Evolutionary conservation across 1,140 invertebrate genomes (phyloP).

Genomic region (Alviniconcha marisindica): DNA sequence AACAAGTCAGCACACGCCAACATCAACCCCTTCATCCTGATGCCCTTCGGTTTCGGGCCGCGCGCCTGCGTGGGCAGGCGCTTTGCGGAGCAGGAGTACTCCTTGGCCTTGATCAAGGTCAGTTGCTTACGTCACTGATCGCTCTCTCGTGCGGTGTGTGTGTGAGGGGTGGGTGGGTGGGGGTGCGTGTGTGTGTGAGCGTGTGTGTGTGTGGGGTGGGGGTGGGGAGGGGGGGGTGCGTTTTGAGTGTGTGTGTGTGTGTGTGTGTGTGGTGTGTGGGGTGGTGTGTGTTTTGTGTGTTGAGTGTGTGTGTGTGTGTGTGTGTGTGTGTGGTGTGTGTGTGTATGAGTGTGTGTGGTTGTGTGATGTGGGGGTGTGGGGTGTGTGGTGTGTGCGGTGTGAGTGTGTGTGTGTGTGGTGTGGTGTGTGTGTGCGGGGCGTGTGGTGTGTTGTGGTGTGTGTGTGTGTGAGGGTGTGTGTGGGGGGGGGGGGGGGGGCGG

Average conservation of each 20-base stretch:
- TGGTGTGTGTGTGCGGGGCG: no score
- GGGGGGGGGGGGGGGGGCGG: no score
- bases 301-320: neutral
- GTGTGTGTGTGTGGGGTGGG: constrained; percentile 18
- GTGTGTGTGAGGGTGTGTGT: no score
- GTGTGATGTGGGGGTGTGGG: no score
- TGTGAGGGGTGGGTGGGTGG: neutral
- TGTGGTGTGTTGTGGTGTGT: no score
- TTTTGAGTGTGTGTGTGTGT: constrained; percentile 25
- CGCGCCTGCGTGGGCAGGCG: constrained; percentile 91
- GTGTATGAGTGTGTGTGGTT: neutral
- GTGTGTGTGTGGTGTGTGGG: neutral
- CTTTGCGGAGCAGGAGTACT: constrained; percentile 92
- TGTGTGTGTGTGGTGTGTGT: neutral
- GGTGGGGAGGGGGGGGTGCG: no score
- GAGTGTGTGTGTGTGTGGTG: no score
- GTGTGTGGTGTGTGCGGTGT: no score
- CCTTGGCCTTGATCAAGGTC: constrained; percentile 87
- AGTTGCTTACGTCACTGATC: constrained; percentile 50
- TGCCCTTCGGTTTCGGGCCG: constrained; percentile 94
- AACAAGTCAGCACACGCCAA: constrained; percentile 74
- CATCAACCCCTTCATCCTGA: constrained; percentile 83
- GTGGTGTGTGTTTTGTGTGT: neutral
- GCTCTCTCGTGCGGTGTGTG: neutral
- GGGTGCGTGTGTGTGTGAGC: constrained; percentile 15